Evolutionary conservation across 2,888 invertebrate species (phyloP), one percentile per base, ranked within the genome.

Genomic region (Lepeophtheirus nordmannii): DNA sequence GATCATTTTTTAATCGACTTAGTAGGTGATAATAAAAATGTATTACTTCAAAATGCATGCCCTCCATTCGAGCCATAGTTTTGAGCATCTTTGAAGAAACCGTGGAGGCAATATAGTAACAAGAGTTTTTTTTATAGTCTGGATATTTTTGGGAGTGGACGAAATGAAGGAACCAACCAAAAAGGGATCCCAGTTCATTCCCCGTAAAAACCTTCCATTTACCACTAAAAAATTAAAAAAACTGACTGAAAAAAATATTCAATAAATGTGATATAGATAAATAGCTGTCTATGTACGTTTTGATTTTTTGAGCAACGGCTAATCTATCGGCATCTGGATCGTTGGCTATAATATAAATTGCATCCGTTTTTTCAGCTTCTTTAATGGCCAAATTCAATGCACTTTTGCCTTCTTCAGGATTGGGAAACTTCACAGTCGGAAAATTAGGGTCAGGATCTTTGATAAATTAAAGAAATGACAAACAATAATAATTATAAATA

Each of bases 281-380:
- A n/a, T n/a, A n/a, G n/a, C 7, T 30, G 30, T 53, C 1, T 37
- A 46, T 58, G 56, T 74, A 87, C 86, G 77, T 77, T 8, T 76
- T 73, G 73, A 83, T 80, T 75, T 85, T 87, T 74, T 94, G 93
- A 0, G 96, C 97, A 30, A 91, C 84, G 0, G 94, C 96, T 70
- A 96, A 79, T 67, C 98, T 81, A 77, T 98, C 98, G 1, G 97
- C 97, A 76, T 99, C 98, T 0, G 98, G 98, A 78, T 98, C 98
- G 76, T 97, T 98, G 11, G 94, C 96, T 62, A 98, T 79, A 70
- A 97, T 89, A 8, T 96, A 77, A 0, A 80, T 79, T 59, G 85
- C 83, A 0, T 79, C 80, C 69, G 82, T 79, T 62, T 78, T 74
- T 72, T 87, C 82, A 0, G 97, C 97, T 12, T 89, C 84, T 73